Conservation (phyloP, 2,113 vertebrate species). For the Penelope pileata region DNA sequence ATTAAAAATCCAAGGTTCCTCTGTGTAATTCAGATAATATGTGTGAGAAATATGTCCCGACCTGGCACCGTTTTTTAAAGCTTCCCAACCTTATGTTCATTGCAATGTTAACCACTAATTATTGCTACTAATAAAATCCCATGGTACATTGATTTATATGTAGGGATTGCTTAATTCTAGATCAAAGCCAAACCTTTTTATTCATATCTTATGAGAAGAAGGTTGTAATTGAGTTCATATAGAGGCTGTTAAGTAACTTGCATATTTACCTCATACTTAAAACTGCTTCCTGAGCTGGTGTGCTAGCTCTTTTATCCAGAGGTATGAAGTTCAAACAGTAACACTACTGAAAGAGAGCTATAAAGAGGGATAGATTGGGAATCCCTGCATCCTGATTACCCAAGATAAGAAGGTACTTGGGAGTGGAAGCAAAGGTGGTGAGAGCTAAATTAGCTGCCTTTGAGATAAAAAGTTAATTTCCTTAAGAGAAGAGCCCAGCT, state of each 20-base stretch:
- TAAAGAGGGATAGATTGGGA: slow-evolving; percentile 45
- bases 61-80: slow-evolving; percentile 21
- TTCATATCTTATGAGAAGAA: slow-evolving; percentile 66
- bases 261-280: slow-evolving; percentile 57
- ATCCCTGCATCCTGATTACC: slow-evolving; percentile 70
- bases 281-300: slow-evolving; percentile 50
- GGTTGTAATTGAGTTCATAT: slow-evolving; percentile 68
- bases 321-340: slow-evolving; percentile 65
- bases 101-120: slow-evolving; percentile 48
- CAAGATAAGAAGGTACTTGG: slow-evolving; percentile 67
- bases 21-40: slow-evolving; percentile 21
- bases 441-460: slow-evolving; percentile 53
- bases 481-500: not conserved
- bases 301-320: slow-evolving; percentile 38
- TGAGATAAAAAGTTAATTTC: slow-evolving; percentile 57
- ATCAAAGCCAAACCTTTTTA: slow-evolving; percentile 73
- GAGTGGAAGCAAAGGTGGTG: slow-evolving; percentile 51
- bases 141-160: slow-evolving; percentile 52
- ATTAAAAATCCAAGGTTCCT: not conserved
- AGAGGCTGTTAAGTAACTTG: slow-evolving; percentile 67
- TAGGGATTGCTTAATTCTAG: slow-evolving; percentile 63
- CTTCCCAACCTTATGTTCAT: slow-evolving; percentile 15
- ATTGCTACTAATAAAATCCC: slow-evolving; percentile 59
- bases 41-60: slow-evolving; percentile 23
- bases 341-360: slow-evolving; percentile 36